These are phyloP conservation scores for Zaprionus lachaisei DNA, from an alignment of 1,140 invertebrate species.

Conservation along the genomic window DNA sequence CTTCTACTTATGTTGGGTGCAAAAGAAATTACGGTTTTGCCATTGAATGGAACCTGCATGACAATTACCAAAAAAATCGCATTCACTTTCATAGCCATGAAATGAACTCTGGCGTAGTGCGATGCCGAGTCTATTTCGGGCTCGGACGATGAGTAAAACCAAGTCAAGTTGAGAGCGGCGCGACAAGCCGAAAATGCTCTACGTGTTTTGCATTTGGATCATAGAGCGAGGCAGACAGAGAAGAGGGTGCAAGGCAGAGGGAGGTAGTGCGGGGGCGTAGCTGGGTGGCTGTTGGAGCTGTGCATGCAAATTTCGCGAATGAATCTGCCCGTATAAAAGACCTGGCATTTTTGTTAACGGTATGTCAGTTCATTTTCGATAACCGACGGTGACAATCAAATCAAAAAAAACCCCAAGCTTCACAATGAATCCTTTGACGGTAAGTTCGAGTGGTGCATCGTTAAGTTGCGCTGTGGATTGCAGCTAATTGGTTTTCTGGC, in stretches of 20 bases:
- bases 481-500: neutral
- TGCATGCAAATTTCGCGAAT: slow-evolving; percentile 73
- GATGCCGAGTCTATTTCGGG: neutral
- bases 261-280: slow-evolving; percentile 38
- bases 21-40: slow-evolving; percentile 65
- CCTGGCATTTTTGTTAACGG: slow-evolving; percentile 63
- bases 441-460: slow-evolving; percentile 52
- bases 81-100: slow-evolving; percentile 74
- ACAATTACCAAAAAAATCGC: slow-evolving; percentile 68
- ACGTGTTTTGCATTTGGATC: slow-evolving; percentile 75
- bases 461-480: neutral
- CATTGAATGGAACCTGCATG: slow-evolving; percentile 61
- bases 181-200: slow-evolving; percentile 54
- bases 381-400: slow-evolving; percentile 82
- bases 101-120: slow-evolving; percentile 10
- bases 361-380: slow-evolving; percentile 84
- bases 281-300: slow-evolving; percentile 16
- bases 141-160: neutral
- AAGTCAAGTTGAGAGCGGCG: slow-evolving; percentile 16
- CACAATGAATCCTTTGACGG: slow-evolving; percentile 84
- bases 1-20: slow-evolving; percentile 32
- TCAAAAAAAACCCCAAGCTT: slow-evolving; percentile 58
- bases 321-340: slow-evolving; percentile 77
- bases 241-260: neutral
- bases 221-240: slow-evolving; percentile 41